Percentiles rank a stretch among this genome's conserved stretches.
Evolutionary conservation across 2,113 vertebrate genomes (phyloP).

Genomic region (Thunnus maccoyii): DNA sequence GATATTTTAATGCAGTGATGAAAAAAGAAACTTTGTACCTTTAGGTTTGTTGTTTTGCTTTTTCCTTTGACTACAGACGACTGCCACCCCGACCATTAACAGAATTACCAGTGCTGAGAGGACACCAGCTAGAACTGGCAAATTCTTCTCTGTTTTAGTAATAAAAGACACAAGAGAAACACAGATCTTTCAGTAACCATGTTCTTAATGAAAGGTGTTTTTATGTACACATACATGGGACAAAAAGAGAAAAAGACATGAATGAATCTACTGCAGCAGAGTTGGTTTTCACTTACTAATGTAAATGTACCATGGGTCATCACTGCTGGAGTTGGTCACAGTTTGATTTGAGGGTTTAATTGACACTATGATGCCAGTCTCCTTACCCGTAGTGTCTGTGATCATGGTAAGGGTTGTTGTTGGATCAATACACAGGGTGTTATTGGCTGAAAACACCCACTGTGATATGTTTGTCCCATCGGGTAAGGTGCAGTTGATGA

Average conservation of each 20-base stretch:
- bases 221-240: not conserved
- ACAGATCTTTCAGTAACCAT: not conserved
- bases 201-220: not conserved
- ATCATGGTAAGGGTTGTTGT: not conserved
- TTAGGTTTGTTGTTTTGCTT: slow-evolving; percentile 18
- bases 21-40: slow-evolving; percentile 35
- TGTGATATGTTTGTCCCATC: slow-evolving; percentile 57
- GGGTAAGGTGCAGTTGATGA: slow-evolving; percentile 52
- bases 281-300: slow-evolving; percentile 54
- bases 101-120: slow-evolving; percentile 51
- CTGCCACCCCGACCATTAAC: slow-evolving; percentile 6
- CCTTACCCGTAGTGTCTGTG: slow-evolving; percentile 47
- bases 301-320: slow-evolving; percentile 17
- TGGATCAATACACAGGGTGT: slow-evolving; percentile 36
- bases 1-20: not conserved
- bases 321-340: rapidly evolving
- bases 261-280: slow-evolving; percentile 1
- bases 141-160: rapidly evolving
- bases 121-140: not conserved
- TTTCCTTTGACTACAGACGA: slow-evolving; percentile 50
- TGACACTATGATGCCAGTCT: slow-evolving; percentile 1
- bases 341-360: slow-evolving; percentile 28
- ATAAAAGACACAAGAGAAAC: slow-evolving; percentile 31
- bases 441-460: slow-evolving; percentile 55
- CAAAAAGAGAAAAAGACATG: no score